Evolutionary conservation across 1,140 invertebrate genomes (phyloP).

Genomic region (Drosophila ficusphila): DNA sequence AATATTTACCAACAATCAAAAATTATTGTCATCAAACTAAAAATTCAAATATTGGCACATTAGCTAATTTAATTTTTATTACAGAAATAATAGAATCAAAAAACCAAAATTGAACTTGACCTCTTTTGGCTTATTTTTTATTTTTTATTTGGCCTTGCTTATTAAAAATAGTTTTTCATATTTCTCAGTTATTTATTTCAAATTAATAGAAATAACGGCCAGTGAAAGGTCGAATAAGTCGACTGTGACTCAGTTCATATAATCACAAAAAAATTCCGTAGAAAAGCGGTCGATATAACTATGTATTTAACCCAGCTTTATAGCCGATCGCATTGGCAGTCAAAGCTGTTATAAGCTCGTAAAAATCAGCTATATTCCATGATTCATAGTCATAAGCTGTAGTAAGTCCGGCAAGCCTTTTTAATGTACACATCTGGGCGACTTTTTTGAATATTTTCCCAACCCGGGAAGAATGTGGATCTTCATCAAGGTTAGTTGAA

Average conservation of each 20-base stretch:
- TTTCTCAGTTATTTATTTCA: neutral
- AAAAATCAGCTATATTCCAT: slow-evolving; percentile 43
- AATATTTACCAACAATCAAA: no score
- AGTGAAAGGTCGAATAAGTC: slow-evolving; percentile 10
- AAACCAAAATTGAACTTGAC: no score
- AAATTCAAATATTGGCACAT: no score
- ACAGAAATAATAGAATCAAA: no score
- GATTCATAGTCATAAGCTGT: slow-evolving; percentile 35
- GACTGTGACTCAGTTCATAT: slow-evolving; percentile 9
- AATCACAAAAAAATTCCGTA: slow-evolving; percentile 22
- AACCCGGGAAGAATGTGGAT: slow-evolving; percentile 19
- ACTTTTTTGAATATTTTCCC: slow-evolving; percentile 15
- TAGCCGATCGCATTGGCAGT: slow-evolving; percentile 8
- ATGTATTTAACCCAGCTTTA: slow-evolving; percentile 6
- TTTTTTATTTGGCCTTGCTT: no score
- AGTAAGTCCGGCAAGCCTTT: slow-evolving; percentile 17
- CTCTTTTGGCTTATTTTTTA: no score
- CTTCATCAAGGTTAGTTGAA: slow-evolving; percentile 37
- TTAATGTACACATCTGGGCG: slow-evolving; percentile 1
- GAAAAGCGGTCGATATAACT: slow-evolving; percentile 11
- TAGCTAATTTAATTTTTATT: no score
- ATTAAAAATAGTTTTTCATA: neutral
- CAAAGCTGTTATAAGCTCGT: slow-evolving; percentile 46
- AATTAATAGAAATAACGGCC: neutral
- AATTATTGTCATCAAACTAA: no score